Evolutionary conservation across 1,140 invertebrate genomes (phyloP), one percentile per base, ranked within the genome.

Genomic region (Cyphomyrmex costatus): DNA sequence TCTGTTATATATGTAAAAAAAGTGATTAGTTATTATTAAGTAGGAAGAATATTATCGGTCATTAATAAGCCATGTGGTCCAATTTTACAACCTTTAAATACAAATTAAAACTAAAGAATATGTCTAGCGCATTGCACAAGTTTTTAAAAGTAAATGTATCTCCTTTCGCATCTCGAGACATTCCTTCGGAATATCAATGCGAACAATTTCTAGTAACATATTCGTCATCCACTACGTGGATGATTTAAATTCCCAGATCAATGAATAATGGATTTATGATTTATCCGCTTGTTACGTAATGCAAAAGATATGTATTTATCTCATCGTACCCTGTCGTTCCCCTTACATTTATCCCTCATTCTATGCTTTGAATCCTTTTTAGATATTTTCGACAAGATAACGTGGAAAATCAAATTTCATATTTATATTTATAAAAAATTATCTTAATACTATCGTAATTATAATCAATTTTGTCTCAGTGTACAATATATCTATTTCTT

Each of bases 261-360:
- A 78, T 58, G 42, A 46, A 85, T 88, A 49, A 53, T 78, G 63
- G 66, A 85, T 89, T 85, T 70, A 78, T 36, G 51, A 86, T 85
- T 71, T 79, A 88, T 89, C 66, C 73, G 71, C 65, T 85, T 74
- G 60, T 82, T 86, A 68, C 42, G 60, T 86, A 68, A 88, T 73
- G 33, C 60, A 61, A 58, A 61, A 74, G 66, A 76, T 46, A 85
- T 85, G 53, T 73, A 79, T 66, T 80, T 68, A 66, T 56, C 58
- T 46, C 16, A 21, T 21, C 63, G 46, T 70, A 24, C 16, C n/a
- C 8, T 68, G 56, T 83, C 42, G 27, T 21, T 73, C 46, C 24
- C 49, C 21, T 79, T 70, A 65, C 19, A 85, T 58, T 80, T 58
- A 21, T 27, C 33, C 74, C n/a, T 1, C 16, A 74, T 74, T 46